Conservation (phyloP, 2,113 vertebrate genomes). For the Leucopsar rothschildi region DNA sequence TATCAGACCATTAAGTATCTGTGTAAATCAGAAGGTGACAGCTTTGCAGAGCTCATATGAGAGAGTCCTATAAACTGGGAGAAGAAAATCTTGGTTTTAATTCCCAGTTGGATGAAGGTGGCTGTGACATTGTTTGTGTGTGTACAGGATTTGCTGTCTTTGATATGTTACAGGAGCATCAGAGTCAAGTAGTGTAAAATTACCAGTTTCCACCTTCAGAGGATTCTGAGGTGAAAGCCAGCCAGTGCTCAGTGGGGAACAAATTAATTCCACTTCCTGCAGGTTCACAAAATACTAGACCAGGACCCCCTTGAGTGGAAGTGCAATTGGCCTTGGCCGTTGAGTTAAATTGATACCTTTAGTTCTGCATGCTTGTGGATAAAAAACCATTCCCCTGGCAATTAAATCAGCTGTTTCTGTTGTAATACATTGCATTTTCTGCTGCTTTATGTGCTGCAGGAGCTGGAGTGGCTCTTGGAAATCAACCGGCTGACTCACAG, state of each 20-base stretch:
- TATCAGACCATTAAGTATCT: neutral
- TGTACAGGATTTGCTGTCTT: neutral
- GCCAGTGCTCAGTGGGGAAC: neutral
- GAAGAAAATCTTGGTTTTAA: neutral
- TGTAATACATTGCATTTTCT: neutral
- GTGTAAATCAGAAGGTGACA: neutral
- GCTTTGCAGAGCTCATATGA: neutral
- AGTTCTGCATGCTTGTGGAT: neutral
- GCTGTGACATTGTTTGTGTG: neutral
- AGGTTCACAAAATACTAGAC: neutral
- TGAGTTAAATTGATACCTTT: neutral
- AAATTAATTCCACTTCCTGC: neutral
- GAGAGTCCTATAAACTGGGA: neutral
- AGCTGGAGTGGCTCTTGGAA: constrained; percentile 96
- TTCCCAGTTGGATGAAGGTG: neutral
- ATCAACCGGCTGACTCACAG: constrained; percentile 96
- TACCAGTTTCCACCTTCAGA: neutral
- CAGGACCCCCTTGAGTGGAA: neutral
- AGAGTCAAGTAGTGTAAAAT: constrained; percentile 43
- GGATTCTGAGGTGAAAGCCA: constrained; percentile 10
- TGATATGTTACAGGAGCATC: neutral
- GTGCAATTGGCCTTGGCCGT: neutral
- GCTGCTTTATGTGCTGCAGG: constrained; percentile 71
- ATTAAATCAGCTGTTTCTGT: neutral
- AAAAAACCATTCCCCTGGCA: neutral